phyloP scores from a whole-genome alignment of 2,113 vertebrate genomes.

The Deroptyus accipitrinus region DNA sequence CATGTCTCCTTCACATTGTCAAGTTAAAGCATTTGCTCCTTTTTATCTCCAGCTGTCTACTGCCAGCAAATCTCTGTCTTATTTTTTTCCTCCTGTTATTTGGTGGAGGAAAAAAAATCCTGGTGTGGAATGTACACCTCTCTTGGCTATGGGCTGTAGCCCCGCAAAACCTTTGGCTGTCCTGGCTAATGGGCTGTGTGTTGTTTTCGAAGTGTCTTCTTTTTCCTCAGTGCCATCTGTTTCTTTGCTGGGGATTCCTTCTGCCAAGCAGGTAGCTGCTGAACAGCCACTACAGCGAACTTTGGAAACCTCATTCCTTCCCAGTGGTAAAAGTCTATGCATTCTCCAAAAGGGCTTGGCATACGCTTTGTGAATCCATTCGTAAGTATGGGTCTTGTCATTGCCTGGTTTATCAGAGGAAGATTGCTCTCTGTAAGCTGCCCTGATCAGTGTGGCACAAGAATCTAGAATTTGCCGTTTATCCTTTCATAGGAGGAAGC shows the following conservation, averaged over 20 bases:
- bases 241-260: not conserved
- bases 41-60: not conserved
- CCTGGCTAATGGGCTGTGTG: not conserved
- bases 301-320: constrained; percentile 67
- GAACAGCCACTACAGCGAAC: constrained; percentile 73
- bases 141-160: constrained; percentile 63
- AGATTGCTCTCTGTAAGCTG: constrained; percentile 47
- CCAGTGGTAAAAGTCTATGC: constrained; percentile 69
- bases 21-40: not conserved
- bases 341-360: constrained; percentile 73
- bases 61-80: not conserved
- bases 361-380: constrained; percentile 61
- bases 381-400: not conserved
- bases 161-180: constrained; percentile 1
- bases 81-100: not conserved
- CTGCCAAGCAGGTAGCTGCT: constrained; percentile 62
- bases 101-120: not conserved
- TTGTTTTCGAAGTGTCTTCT: not conserved
- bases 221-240: not conserved
- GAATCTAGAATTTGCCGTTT: constrained; percentile 47
- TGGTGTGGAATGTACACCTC: constrained; percentile 35
- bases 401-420: constrained; percentile 12
- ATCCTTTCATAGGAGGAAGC: constrained; percentile 52
- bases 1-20: not conserved
- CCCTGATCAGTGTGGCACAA: constrained; percentile 60